Evolutionary conservation across 2,888 invertebrate species (phyloP), one percentile per base, ranked within the genome.

Genomic region (Endotricha flammealis): DNA sequence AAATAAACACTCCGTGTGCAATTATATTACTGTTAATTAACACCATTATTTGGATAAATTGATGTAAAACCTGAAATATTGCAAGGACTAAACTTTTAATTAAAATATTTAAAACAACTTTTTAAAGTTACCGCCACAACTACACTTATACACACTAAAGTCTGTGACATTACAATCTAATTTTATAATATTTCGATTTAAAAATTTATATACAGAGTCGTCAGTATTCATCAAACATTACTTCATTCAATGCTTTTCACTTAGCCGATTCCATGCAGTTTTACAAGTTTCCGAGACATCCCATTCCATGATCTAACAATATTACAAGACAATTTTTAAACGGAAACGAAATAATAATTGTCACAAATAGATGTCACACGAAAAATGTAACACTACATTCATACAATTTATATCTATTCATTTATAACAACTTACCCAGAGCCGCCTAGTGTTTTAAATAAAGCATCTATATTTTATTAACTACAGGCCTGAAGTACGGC

Each of bases 401-500:
- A 17, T 20, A 11, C n/a, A 28, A 2, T 12, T 2, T 4, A 13
- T 13, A 13, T 12, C 8, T 28, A 28, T 14, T 27, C 12, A 28
- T 12, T 8, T 12, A 13, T 13, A 14, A 28, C 4, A 7, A 29
- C 4, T 10, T 29, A 17, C 10, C 6, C 2, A 20, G 10, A 1
- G 10, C 6, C 9, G 22, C 20, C 17, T 17, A 28, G 20, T 22
- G 8, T 16, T 16, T 34, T 22, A 12, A 28, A 28, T 28, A 25
- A 29, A 22, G 25, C 29, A 38, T 41, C 33, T 47, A 41, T 32
- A 37, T 6, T 20, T 25, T 38, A 32, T 29, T 36, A 25, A 36
- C 42, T 41, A 44, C 39, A 38, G 40, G 43, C 42, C 43, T 53
- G 64, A 73, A 72, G 64, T 73, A 71, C 57, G 50, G 61, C 64